phyloP scores from a whole-genome alignment of 2,797 vertebrate genomes.

The Amphiprion clarkii region DNA sequence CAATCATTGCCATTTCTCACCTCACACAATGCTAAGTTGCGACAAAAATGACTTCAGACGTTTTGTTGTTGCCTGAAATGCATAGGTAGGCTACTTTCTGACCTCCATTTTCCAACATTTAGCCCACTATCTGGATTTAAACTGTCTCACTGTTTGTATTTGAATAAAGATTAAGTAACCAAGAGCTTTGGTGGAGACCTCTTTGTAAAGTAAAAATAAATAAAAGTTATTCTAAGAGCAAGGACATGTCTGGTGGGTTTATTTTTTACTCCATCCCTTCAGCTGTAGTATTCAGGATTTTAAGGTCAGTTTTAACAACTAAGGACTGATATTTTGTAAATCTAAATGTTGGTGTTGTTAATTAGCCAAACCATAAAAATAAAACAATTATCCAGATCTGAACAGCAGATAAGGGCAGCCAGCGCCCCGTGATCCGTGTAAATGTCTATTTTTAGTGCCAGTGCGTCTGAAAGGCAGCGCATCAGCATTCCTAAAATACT shows the following conservation, averaged over 20 bases:
- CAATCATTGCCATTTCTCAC: slow-evolving; percentile 60
- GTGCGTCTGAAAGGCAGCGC: slow-evolving; percentile 48
- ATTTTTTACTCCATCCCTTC: background rate
- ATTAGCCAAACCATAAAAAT: background rate
- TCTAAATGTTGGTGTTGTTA: background rate
- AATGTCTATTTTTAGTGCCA: slow-evolving; percentile 71
- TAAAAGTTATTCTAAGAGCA: slow-evolving; percentile 82
- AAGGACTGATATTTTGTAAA: background rate
- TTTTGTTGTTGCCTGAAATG: slow-evolving; percentile 56
- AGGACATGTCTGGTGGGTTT: background rate
- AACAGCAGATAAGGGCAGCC: slow-evolving; percentile 4
- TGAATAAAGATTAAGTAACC: slow-evolving; percentile 70
- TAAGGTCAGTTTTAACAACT: background rate
- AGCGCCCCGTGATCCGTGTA: slow-evolving; percentile 1
- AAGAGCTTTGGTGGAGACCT: slow-evolving; percentile 70
- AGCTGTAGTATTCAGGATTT: background rate
- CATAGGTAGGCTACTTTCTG: slow-evolving; percentile 40
- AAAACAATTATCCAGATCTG: too few species aligned
- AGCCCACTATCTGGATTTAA: slow-evolving; percentile 58
- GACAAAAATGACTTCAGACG: slow-evolving; percentile 26
- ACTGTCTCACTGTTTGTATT: slow-evolving; percentile 77
- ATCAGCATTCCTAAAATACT: slow-evolving; percentile 80
- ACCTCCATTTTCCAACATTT: slow-evolving; percentile 60
- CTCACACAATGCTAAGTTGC: slow-evolving; percentile 43
- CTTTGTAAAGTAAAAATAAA: slow-evolving; percentile 82